phyloP scores from a whole-genome alignment of 1,140 invertebrate genomes.

The Druon quercuslanigerum region DNA sequence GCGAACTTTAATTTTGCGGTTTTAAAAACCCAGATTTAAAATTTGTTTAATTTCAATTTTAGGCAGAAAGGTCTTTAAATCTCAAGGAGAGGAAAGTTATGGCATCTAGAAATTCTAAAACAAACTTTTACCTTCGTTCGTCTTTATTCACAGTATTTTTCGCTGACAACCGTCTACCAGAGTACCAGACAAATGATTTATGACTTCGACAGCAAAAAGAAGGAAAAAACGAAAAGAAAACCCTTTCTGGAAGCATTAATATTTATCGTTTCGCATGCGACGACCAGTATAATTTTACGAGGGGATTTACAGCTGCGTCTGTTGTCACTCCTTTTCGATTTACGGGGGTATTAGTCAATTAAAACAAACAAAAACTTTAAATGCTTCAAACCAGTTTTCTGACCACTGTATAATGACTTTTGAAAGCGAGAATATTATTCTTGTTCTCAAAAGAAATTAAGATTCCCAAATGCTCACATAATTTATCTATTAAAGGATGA shows the following conservation, averaged over 20 bases:
- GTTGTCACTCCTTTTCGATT: constrained; percentile 63
- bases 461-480: not conserved
- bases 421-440: not conserved
- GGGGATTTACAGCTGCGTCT: constrained; percentile 58
- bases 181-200: constrained; percentile 61
- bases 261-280: constrained; percentile 63
- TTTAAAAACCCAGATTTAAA: too few species aligned
- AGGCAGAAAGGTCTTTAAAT: not conserved
- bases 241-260: constrained; percentile 63
- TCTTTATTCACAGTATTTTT: constrained; percentile 60
- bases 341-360: constrained; percentile 49
- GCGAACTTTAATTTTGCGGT: too few species aligned
- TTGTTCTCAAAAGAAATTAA: constrained; percentile 19
- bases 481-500: not conserved
- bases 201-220: constrained; percentile 53
- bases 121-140: constrained; percentile 53
- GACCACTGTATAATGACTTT: too few species aligned
- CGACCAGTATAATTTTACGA: constrained; percentile 57
- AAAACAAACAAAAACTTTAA: constrained; percentile 22
- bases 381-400: constrained; percentile 48
- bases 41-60: not conserved
- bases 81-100: not conserved
- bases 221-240: constrained; percentile 49
- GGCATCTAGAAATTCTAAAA: constrained; percentile 44
- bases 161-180: constrained; percentile 60